Conservation (phyloP, 2,113 vertebrate species). For the Bostrychus sinensis region DNA sequence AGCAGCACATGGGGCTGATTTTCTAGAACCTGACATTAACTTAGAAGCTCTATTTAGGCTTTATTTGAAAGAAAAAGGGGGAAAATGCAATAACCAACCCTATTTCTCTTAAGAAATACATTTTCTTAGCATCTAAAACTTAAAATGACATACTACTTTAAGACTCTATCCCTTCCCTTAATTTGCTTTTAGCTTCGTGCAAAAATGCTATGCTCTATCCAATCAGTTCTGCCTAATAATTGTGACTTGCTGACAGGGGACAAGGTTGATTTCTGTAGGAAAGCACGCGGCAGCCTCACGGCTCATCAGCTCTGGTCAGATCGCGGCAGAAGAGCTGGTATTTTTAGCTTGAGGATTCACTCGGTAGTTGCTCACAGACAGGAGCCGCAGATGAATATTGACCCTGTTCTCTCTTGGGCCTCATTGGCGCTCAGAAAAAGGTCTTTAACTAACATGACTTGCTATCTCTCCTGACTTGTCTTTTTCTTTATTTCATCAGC, state of each 20-base stretch:
- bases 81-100: neutral
- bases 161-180: constrained; percentile 2
- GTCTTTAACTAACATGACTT: constrained; percentile 35
- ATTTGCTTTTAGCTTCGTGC: constrained; percentile 13
- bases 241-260: constrained; percentile 18
- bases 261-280: constrained; percentile 37
- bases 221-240: constrained; percentile 25
- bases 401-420: constrained; percentile 54
- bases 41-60: too few relatives aligned
- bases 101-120: neutral
- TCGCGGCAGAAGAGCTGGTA: constrained; percentile 46
- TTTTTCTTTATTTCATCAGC: neutral
- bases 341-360: constrained; percentile 62
- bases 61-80: too few relatives aligned
- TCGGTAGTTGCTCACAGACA: constrained; percentile 28
- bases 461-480: neutral
- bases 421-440: constrained; percentile 19
- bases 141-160: neutral
- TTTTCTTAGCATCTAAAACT: neutral
- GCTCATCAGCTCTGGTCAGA: constrained; percentile 66
- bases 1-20: too few relatives aligned
- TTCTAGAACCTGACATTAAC: too few relatives aligned
- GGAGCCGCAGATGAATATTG: constrained; percentile 44
- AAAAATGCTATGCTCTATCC: constrained; percentile 16
- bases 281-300: constrained; percentile 50